phyloP scores from a whole-genome alignment of 2,113 vertebrate species.

The Tretioscincus oriximinensis region DNA sequence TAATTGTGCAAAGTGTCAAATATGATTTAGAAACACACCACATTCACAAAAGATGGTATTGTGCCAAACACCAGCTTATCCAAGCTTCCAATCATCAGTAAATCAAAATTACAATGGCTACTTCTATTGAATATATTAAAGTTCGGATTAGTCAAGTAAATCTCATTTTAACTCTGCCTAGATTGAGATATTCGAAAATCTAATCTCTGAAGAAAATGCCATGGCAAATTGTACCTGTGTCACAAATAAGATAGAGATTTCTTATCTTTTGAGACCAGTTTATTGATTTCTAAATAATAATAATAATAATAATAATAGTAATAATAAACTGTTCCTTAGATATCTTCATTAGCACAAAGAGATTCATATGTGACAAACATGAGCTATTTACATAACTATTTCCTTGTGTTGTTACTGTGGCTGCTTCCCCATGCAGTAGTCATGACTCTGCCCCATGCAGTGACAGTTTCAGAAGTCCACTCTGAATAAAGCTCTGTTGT shows the following conservation, averaged over 20 bases:
- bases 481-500: no score
- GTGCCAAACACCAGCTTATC: background rate
- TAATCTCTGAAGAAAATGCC: background rate
- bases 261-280: no score
- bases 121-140: background rate
- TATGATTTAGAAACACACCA: conserved; percentile 26
- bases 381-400: background rate
- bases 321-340: background rate
- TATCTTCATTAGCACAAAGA: background rate
- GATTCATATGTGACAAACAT: background rate
- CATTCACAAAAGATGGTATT: conserved; percentile 13
- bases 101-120: background rate
- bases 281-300: no score
- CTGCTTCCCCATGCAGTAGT: no score
- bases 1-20: conserved; percentile 30
- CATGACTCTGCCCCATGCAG: no score
- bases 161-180: background rate
- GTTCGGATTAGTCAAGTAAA: background rate
- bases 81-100: conserved; percentile 1
- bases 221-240: background rate
- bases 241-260: no score
- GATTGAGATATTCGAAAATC: background rate
- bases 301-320: no score
- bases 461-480: no score
- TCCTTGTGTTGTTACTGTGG: no score